phyloP scores from a whole-genome alignment of 2,113 vertebrate genomes.

The Nothobranchius furzeri region DNA sequence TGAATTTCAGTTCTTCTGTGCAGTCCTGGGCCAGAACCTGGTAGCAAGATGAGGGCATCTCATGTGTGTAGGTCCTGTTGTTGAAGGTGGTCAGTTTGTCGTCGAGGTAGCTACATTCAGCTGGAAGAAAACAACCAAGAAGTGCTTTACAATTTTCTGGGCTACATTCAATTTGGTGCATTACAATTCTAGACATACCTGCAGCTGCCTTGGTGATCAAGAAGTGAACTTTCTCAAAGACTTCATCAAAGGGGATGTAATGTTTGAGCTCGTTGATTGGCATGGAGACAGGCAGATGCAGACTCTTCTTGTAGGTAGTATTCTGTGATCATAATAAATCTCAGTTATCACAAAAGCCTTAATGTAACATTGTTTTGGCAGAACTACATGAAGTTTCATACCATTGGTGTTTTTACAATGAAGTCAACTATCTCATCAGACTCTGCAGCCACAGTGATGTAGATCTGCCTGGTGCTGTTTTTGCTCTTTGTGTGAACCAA shows the following conservation, averaged over 20 bases:
- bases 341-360: background rate
- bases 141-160: background rate
- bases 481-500: slow-evolving; percentile 49
- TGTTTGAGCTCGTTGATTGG: slow-evolving; percentile 62
- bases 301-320: slow-evolving; percentile 66
- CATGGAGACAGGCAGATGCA: slow-evolving; percentile 75
- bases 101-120: slow-evolving; percentile 47
- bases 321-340: slow-evolving; percentile 64
- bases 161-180: background rate
- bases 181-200: slow-evolving; percentile 42
- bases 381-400: slow-evolving; percentile 42
- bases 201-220: slow-evolving; percentile 48
- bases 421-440: slow-evolving; percentile 68
- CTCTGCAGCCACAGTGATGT: slow-evolving; percentile 65
- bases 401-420: slow-evolving; percentile 75
- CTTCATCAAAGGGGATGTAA: slow-evolving; percentile 34
- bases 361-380: background rate
- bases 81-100: slow-evolving; percentile 81
- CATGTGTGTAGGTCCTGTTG: slow-evolving; percentile 64
- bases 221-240: slow-evolving; percentile 46
- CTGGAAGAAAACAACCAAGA: slow-evolving; percentile 24
- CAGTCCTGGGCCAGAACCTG: slow-evolving; percentile 84
- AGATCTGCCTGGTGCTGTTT: slow-evolving; percentile 73
- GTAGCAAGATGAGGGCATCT: slow-evolving; percentile 79
- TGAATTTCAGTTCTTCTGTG: slow-evolving; percentile 81